These are phyloP conservation scores for Adoxophyes honmai DNA, from an alignment of 1,140 invertebrate genomes.

Conservation along the genomic window DNA sequence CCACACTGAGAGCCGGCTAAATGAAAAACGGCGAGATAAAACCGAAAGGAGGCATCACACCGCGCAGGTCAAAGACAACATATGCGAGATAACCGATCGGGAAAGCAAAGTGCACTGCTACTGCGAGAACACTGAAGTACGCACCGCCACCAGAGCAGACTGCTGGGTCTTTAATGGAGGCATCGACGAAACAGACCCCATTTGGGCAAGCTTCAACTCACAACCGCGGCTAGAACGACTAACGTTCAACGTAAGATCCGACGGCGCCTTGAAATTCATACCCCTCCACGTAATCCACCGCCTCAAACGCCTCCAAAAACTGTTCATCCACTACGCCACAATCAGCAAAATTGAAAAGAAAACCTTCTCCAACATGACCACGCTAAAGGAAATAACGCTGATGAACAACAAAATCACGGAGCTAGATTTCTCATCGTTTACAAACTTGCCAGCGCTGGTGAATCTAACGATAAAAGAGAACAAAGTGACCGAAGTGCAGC, in stretches of 20 bases:
- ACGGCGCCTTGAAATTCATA: conserved; percentile 82
- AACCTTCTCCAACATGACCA: conserved; percentile 84
- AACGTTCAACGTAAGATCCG: conserved; percentile 82
- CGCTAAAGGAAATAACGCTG: conserved; percentile 82
- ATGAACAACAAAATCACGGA: conserved; percentile 83
- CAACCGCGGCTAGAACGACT: conserved; percentile 82
- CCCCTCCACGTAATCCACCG: conserved; percentile 82
- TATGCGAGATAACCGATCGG: conserved; percentile 70
- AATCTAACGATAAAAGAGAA: conserved; percentile 85
- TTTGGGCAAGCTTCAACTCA: conserved; percentile 84
- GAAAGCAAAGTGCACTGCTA: conserved; percentile 74
- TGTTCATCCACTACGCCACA: conserved; percentile 84
- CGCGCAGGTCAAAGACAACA: conserved; percentile 60
- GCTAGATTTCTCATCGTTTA: conserved; percentile 82
- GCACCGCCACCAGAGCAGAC: conserved; percentile 67
- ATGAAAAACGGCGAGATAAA: conserved; percentile 72
- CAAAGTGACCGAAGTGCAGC: conserved; percentile 83
- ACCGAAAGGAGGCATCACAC: conserved; percentile 59
- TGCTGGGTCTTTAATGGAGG: conserved; percentile 83
- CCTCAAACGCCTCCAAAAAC: conserved; percentile 80
- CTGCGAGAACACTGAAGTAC: conserved; percentile 62
- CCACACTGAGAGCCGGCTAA: conserved; percentile 67
- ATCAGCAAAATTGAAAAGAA: conserved; percentile 82
- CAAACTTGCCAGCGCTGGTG: conserved; percentile 80
- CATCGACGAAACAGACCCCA: conserved; percentile 79